These are phyloP conservation scores for Atrichornis clamosus DNA, from an alignment of 2,113 vertebrate species.

Conservation along the genomic window DNA sequence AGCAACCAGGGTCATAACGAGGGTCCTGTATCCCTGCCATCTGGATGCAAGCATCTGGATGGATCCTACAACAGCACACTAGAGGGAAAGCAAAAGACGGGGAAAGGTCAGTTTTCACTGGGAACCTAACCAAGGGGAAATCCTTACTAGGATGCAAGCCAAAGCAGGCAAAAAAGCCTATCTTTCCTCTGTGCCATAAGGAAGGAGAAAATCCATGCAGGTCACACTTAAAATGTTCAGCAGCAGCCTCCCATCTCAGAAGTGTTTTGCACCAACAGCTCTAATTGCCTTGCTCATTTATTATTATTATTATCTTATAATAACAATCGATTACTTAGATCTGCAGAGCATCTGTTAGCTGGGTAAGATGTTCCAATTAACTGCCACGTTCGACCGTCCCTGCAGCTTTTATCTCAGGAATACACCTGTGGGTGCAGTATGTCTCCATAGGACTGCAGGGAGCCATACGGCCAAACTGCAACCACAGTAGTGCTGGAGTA, in stretches of 20 bases:
- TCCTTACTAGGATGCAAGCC: not conserved
- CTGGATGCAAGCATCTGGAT: not conserved
- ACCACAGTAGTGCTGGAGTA: conserved; percentile 16
- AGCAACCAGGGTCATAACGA: not conserved
- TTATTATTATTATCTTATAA: not conserved
- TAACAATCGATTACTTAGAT: not conserved
- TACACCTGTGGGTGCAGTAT: conserved; percentile 19
- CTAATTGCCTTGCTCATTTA: not conserved
- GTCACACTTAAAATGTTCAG: not conserved
- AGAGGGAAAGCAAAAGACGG: not conserved
- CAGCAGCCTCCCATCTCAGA: not conserved
- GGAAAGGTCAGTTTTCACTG: not conserved
- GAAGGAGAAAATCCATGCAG: not conserved
- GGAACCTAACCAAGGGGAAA: not conserved
- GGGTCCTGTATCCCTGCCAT: not conserved
- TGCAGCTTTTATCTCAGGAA: not conserved
- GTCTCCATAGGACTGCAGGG: conserved; percentile 49
- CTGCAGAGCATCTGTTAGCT: not conserved
- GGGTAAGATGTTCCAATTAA: not conserved
- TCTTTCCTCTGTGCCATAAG: not conserved
- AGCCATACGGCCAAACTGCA: conserved; percentile 42
- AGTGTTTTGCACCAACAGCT: not conserved
- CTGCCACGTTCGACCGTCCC: not conserved
- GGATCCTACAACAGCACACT: not conserved
- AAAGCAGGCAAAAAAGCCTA: not conserved